These are phyloP conservation scores for Maniola jurtina DNA, from an alignment of 1,140 invertebrate species.

Conservation along the genomic window DNA sequence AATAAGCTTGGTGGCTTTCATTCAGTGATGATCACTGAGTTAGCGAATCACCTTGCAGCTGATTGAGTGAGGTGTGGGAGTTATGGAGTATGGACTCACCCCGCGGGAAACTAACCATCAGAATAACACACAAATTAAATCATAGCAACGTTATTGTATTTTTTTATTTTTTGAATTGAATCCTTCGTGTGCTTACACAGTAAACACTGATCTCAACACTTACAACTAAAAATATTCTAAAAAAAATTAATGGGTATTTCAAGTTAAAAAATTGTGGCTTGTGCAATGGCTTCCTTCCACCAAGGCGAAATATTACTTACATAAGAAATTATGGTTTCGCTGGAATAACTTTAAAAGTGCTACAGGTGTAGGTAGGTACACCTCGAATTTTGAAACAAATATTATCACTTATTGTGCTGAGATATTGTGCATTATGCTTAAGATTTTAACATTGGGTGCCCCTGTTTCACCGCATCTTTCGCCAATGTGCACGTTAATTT, in stretches of 20 bases:
- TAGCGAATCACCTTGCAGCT: no score
- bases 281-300: conserved; percentile 62
- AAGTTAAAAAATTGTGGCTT: conserved; percentile 66
- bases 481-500: conserved; percentile 66
- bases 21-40: no score
- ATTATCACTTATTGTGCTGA: conserved; percentile 66
- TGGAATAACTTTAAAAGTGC: conserved; percentile 66
- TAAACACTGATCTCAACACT: conserved; percentile 83
- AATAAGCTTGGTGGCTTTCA: no score
- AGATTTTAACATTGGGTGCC: conserved; percentile 64
- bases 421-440: conserved; percentile 72
- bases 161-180: conserved; percentile 76
- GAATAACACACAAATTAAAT: conserved; percentile 57
- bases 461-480: conserved; percentile 57
- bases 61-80: no score
- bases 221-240: conserved; percentile 81
- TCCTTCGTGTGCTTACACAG: conserved; percentile 82
- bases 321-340: conserved; percentile 43
- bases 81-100: no score
- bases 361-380: conserved; percentile 45
- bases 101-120: background rate
- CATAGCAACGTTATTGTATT: conserved; percentile 84
- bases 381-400: conserved; percentile 47
- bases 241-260: conserved; percentile 67
- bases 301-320: conserved; percentile 53